Percentiles rank a stretch among this genome's conserved stretches.
Evolutionary conservation across 2,888 invertebrate genomes (phyloP).

Genomic region (Athrips mouffetella): DNA sequence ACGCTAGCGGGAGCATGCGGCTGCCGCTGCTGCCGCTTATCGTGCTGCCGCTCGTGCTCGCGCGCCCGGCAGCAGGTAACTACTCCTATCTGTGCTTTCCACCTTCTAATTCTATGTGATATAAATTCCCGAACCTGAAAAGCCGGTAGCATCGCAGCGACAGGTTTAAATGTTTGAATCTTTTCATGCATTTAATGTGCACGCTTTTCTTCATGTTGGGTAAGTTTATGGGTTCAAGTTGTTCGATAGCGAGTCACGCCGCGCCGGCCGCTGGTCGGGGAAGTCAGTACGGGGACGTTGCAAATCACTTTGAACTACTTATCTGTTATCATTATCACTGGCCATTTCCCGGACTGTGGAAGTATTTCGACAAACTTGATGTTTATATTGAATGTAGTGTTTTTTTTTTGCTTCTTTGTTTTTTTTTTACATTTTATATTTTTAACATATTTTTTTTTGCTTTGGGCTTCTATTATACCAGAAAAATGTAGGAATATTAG

Average conservation of each 20-base stretch:
- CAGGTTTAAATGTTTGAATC: constrained; percentile 24
- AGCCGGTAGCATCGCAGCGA: constrained; percentile 41
- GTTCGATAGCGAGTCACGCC: neutral
- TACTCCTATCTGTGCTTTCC: constrained; percentile 13
- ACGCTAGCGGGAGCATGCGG: constrained; percentile 71
- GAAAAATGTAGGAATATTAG: too few relatives aligned
- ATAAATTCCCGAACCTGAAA: constrained; percentile 36
- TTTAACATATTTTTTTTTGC: too few relatives aligned
- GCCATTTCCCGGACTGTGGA: too few relatives aligned
- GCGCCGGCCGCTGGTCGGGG: neutral
- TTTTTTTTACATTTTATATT: too few relatives aligned
- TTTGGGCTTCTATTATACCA: too few relatives aligned
- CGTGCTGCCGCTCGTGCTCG: constrained; percentile 72
- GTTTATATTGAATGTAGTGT: too few relatives aligned
- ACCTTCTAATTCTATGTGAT: constrained; percentile 43
- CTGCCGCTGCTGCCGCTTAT: constrained; percentile 72
- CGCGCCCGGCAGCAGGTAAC: constrained; percentile 69
- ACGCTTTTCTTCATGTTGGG: constrained; percentile 22
- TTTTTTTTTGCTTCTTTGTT: too few relatives aligned
- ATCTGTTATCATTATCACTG: too few relatives aligned
- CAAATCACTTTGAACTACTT: neutral
- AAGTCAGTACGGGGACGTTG: neutral
- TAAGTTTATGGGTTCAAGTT: constrained; percentile 21
- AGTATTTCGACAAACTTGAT: too few relatives aligned
- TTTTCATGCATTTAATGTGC: constrained; percentile 18